These are phyloP conservation scores for Stenodera caucasica DNA, from an alignment of 2,888 invertebrate species.

Conservation along the genomic window DNA sequence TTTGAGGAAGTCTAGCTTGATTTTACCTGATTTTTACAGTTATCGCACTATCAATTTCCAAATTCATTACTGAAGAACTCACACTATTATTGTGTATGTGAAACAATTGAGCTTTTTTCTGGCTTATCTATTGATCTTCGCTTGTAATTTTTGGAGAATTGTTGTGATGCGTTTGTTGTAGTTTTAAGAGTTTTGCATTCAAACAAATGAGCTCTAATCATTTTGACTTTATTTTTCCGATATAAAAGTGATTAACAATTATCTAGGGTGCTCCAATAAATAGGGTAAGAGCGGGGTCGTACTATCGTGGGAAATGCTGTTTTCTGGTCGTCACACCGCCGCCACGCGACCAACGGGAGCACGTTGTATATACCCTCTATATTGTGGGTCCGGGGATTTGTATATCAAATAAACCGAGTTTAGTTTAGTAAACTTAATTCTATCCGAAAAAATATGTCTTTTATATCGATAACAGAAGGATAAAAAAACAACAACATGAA, in stretches of 20 bases:
- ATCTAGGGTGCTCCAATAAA: constrained; percentile 38
- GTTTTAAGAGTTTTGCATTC: neutral
- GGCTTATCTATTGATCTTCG: neutral
- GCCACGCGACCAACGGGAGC: constrained; percentile 43
- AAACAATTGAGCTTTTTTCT: neutral
- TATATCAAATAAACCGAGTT: constrained; percentile 30
- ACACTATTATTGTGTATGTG: no score
- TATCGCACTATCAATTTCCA: neutral
- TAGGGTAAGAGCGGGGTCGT: constrained; percentile 38
- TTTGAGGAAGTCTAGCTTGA: neutral
- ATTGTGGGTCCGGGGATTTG: constrained; percentile 33
- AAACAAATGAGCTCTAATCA: constrained; percentile 6
- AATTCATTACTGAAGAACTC: no score
- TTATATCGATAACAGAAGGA: neutral
- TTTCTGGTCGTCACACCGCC: constrained; percentile 48
- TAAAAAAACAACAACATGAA: neutral
- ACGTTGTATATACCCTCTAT: constrained; percentile 30
- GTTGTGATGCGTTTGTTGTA: neutral
- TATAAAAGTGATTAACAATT: constrained; percentile 41
- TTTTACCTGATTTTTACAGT: neutral
- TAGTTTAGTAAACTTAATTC: constrained; percentile 5
- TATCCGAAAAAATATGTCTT: neutral
- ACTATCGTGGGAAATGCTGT: constrained; percentile 48
- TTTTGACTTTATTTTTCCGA: constrained; percentile 31
- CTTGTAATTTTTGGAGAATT: neutral